Evolutionary conservation across 2,888 invertebrate species (phyloP).

Genomic region (Atethmia centrago): DNA sequence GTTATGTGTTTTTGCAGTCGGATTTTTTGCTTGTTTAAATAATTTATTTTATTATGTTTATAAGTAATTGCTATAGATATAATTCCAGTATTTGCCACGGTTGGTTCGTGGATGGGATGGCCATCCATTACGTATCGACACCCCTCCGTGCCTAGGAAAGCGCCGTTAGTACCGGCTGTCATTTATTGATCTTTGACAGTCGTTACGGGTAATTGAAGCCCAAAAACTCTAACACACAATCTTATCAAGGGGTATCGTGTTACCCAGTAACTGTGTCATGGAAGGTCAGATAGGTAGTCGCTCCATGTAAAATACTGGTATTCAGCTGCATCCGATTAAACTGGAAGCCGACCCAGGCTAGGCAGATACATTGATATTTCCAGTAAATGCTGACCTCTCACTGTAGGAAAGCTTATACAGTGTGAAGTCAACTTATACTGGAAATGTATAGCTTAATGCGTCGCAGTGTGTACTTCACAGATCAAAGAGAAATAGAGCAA

Average conservation of each 20-base stretch:
- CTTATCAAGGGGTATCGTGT: background rate
- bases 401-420: background rate
- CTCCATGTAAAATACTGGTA: background rate
- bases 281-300: background rate
- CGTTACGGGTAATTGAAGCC: background rate
- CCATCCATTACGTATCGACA: too few relatives aligned
- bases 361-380: background rate
- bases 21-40: too few relatives aligned
- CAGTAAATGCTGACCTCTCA: background rate
- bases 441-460: background rate
- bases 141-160: background rate
- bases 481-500: conserved; percentile 65
- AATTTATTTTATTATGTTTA: too few relatives aligned
- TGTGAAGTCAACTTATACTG: background rate
- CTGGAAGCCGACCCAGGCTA: too few relatives aligned
- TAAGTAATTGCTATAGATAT: too few relatives aligned
- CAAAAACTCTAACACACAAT: background rate
- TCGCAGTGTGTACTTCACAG: conserved; percentile 56
- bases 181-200: background rate
- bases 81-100: too few relatives aligned
- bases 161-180: background rate
- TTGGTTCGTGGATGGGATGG: background rate
- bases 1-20: too few relatives aligned
- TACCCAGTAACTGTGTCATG: background rate
- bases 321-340: background rate